These are phyloP conservation scores for Trachelipus rathkii DNA, from an alignment of 1,140 invertebrate species.

Conservation along the genomic window DNA sequence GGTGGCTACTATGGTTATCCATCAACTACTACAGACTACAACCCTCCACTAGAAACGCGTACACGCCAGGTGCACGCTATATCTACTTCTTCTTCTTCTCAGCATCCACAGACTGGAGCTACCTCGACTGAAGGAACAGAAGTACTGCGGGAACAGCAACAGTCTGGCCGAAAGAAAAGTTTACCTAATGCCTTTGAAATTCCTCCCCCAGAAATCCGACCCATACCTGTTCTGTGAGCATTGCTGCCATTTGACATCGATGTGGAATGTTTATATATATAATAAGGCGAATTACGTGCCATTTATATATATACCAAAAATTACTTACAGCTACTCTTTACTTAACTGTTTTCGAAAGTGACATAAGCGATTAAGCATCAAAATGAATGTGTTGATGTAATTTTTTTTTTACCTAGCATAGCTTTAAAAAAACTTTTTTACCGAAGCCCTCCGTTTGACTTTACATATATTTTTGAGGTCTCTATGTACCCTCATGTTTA, in stretches of 20 bases:
- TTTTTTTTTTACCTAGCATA: neutral
- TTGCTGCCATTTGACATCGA: neutral
- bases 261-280: slow-evolving; percentile 8
- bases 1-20: slow-evolving; percentile 5
- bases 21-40: neutral
- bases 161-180: slow-evolving; percentile 4
- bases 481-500: neutral
- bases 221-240: slow-evolving; percentile 6
- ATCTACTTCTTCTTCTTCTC: neutral
- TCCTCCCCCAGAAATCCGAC: slow-evolving; percentile 1
- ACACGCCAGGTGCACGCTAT: neutral
- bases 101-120: neutral
- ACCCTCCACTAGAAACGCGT: neutral
- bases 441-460: neutral
- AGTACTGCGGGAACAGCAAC: neutral
- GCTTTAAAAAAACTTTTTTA: neutral
- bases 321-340: neutral
- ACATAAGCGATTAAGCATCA: neutral
- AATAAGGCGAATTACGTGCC: neutral
- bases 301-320: neutral
- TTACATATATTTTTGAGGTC: neutral
- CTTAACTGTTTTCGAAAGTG: too few species aligned
- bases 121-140: neutral
- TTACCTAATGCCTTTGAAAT: slow-evolving; percentile 3
- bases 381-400: neutral